Evolutionary conservation across 2,888 invertebrate genomes (phyloP), one percentile per base, ranked within the genome.

Genomic region (Ophion ventricosus): DNA sequence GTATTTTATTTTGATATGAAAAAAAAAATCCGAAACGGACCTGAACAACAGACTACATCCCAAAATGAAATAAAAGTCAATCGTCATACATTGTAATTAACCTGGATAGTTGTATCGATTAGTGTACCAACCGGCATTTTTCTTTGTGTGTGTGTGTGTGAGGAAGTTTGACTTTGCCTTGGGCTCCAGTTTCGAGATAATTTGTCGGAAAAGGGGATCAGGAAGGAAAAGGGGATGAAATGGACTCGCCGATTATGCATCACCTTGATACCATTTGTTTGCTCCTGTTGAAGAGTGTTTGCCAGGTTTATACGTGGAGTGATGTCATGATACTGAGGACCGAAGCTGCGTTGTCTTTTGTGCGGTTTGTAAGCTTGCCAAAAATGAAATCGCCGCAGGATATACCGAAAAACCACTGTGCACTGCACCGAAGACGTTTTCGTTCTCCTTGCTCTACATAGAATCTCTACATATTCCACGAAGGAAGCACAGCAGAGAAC

Each of bases 281-380:
- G 79, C 82, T 67, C 59, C 66, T 66, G 69, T 57, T 29, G 29
- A 70, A 40, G 66, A 75, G 79, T 63, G 67, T n/a, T n/a, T 76
- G 43, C 54, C 54, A 54, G 35, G 61, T 29, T 35, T 57, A 67
- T 40, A 20, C 59, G 26, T 82, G 73, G 79, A 54, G 72, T 82
- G 25, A 59, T 56, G 20, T 63, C 66, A 76, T 74, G 63, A 75
- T 63, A 35, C 72, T 79, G 35, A 35, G 72, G 75, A 64, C 69
- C 70, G 56, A 79, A 76, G 75, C 81, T 79, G 80, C 49, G 17
- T 64, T 77, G 8, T 40, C 75, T 85, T 80, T 73, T 84, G 77
- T 85, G 83, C 78, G 84, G 85, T 61, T 86, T 86, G 87, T 86
- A 75, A 76, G 78, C 80, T 83, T 87, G 87, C 87, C 87, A 87